These are phyloP conservation scores for Aphaenogaster rudis DNA, from an alignment of 1,140 invertebrate genomes.

Conservation along the genomic window DNA sequence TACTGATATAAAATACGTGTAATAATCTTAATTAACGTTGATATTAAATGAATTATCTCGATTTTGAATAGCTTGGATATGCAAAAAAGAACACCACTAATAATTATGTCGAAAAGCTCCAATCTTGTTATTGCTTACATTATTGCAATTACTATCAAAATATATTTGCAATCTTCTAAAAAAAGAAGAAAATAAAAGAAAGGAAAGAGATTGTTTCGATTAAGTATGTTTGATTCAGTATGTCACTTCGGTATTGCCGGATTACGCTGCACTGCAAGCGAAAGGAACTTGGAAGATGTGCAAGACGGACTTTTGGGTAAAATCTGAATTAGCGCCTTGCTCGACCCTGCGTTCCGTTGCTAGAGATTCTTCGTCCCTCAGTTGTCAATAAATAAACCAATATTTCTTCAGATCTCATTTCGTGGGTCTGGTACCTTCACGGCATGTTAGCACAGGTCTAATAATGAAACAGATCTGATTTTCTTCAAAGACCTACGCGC, in stretches of 20 bases:
- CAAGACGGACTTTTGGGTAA: neutral
- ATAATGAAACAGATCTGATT: neutral
- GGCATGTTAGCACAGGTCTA: neutral
- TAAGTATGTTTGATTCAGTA: neutral
- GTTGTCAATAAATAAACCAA: neutral
- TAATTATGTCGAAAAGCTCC: conserved; percentile 13
- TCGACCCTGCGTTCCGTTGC: neutral
- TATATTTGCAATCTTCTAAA: neutral
- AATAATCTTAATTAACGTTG: neutral
- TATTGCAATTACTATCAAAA: neutral
- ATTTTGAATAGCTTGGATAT: neutral
- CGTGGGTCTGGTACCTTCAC: neutral
- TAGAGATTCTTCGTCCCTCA: neutral
- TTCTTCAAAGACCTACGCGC: neutral
- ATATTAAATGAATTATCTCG: neutral
- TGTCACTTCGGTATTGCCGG: neutral
- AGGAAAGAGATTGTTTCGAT: neutral
- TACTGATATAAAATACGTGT: neutral
- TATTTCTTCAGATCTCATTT: too few relatives aligned
- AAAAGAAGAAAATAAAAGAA: neutral
- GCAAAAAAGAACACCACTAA: neutral
- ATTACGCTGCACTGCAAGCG: neutral
- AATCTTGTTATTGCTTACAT: conserved; percentile 16
- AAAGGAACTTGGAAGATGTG: neutral
- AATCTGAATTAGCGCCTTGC: neutral